Percentiles rank a stretch among this genome's conserved stretches.
Conservation (phyloP, 2,888 invertebrate genomes). For the Pherbina coryleti region DNA sequence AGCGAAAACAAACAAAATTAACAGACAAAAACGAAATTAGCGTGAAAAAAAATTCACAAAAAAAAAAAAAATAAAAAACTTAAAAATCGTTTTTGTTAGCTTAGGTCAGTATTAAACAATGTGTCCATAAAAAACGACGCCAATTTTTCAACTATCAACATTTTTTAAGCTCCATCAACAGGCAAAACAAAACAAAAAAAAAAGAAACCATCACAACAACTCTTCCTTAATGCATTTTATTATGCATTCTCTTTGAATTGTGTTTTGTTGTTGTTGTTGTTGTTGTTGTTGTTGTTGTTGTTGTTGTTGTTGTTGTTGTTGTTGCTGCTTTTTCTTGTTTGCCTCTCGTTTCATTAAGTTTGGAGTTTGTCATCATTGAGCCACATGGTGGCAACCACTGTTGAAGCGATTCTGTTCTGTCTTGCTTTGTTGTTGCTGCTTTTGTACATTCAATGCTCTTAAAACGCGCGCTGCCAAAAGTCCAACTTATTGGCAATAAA, state of each 20-base stretch:
- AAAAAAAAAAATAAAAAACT: background rate
- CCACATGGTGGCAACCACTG: no score
- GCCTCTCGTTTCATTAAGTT: no score
- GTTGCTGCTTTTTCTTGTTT: background rate
- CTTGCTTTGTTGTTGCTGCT: background rate
- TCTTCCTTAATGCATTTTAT: no score
- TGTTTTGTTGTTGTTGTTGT: background rate
- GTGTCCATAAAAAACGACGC: background rate
- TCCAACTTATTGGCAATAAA: background rate
- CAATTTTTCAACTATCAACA: background rate
- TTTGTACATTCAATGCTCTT: background rate
- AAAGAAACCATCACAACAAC: no score
- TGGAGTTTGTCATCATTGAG: no score
- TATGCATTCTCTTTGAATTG: background rate
- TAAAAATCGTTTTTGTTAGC: background rate
- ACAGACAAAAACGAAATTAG: no score
- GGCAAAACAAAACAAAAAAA: background rate
- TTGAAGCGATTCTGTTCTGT: background rate
- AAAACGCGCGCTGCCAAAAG: background rate
- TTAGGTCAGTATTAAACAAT: background rate
- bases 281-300: background rate
- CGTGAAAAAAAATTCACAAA: no score
- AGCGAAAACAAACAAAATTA: background rate
- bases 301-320: background rate
- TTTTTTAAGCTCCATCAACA: background rate